Evolutionary conservation across 2,113 vertebrate genomes (phyloP), one percentile per base, ranked within the genome.

Genomic region (Myiopsitta monachus): DNA sequence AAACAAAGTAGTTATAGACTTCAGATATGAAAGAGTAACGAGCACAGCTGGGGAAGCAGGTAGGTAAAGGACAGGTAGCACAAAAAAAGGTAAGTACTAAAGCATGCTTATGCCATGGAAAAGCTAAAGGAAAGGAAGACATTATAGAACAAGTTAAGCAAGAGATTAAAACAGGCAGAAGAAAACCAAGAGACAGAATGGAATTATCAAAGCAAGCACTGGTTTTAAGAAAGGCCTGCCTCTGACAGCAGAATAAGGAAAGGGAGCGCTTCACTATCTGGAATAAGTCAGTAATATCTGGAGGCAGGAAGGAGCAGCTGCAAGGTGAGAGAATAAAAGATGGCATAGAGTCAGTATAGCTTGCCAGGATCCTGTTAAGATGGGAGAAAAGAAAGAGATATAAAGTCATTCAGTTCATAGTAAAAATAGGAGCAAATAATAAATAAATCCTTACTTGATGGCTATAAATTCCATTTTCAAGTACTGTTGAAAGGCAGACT

Each of bases 21-120:
- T 44, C 38, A 55, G 73, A 6, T 59, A 55, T 2, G 7, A 36
- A 30, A 64, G 0, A 87, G n/a, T 1, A 55, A 30, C 0, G 17
- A 36, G n/a, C 14, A 22, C 16, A 82, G 41, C 33, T 36, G 18
- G 38, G 19, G 22, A 76, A 79, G 24, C 12, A 86, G 59, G 31
- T 17, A 63, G 43, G 22, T 62, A 26, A 80, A 36, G 30, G 38
- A 51, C 41, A 62, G 38, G 31, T 5, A 73, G 18, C 33, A 63
- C 4, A 2, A 51, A 54, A n/a, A n/a, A 73, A 36, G 52, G 10
- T 14, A 54, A 76, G 59, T 11, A 80, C 36, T 47, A 30, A 69
- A 88, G 26, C 14, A 89, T 19, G 15, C 28, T 59, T 81, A 41
- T 19, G 17, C 41, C 15, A 24, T 15, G 7, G 21, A 69, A 79